Conservation (phyloP, 1,140 invertebrate species). For the Pseudomyrmex sp. region DNA sequence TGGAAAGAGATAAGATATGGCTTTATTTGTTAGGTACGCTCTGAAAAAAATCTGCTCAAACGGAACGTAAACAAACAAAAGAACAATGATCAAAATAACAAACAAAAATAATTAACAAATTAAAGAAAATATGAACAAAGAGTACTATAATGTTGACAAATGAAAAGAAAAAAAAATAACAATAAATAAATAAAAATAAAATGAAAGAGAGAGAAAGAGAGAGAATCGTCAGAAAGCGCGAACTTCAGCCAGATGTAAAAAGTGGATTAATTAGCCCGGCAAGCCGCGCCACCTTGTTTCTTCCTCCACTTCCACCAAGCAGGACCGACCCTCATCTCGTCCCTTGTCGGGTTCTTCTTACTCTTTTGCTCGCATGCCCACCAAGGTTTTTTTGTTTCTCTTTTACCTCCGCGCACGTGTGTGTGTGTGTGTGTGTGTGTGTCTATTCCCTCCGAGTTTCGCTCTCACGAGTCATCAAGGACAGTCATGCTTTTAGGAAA, state of each 20-base stretch:
- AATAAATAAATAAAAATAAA: too few relatives aligned
- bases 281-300: conserved; percentile 46
- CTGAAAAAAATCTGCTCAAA: too few relatives aligned
- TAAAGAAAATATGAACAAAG: too few relatives aligned
- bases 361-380: conserved; percentile 30
- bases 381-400: conserved; percentile 27
- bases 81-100: too few relatives aligned
- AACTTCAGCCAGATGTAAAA: conserved; percentile 51
- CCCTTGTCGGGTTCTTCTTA: conserved; percentile 41
- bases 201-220: too few relatives aligned
- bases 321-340: conserved; percentile 60
- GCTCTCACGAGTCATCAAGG: conserved; percentile 42
- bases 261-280: conserved; percentile 71
- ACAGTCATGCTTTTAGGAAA: conserved; percentile 31
- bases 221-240: conserved; percentile 5
- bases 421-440: not conserved
- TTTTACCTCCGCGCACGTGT: conserved; percentile 8
- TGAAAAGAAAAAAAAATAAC: too few relatives aligned
- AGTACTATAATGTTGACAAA: too few relatives aligned
- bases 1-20: too few relatives aligned
- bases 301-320: conserved; percentile 62
- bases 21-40: too few relatives aligned
- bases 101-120: too few relatives aligned
- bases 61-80: too few relatives aligned
- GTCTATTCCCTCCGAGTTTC: conserved; percentile 1